These are phyloP conservation scores for Brachyptera putata DNA, from an alignment of 2,888 invertebrate genomes.

Conservation along the genomic window DNA sequence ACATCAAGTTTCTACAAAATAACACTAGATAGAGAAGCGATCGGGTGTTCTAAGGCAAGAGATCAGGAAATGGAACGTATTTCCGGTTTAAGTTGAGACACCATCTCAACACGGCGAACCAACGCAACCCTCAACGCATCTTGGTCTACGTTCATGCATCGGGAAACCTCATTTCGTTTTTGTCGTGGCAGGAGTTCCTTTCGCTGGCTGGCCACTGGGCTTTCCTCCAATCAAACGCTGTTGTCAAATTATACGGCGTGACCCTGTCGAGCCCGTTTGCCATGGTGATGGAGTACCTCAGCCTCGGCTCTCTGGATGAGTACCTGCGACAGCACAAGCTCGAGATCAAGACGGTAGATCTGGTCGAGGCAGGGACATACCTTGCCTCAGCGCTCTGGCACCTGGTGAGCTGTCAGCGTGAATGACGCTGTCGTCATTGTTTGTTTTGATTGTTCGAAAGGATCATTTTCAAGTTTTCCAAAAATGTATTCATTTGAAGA, in stretches of 20 bases:
- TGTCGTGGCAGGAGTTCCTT: slow-evolving; percentile 76
- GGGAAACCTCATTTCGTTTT: no score
- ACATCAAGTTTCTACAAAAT: no score
- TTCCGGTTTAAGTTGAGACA: no score
- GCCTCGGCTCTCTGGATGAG: slow-evolving; percentile 70
- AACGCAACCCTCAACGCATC: no score
- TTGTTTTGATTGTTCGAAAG: neutral
- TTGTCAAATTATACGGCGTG: slow-evolving; percentile 73
- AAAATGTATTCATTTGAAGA: no score
- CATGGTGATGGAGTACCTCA: slow-evolving; percentile 75
- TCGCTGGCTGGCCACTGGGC: slow-evolving; percentile 75
- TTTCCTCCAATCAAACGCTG: slow-evolving; percentile 67
- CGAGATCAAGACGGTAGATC: slow-evolving; percentile 52
- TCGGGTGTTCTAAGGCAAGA: no score
- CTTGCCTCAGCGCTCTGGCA: slow-evolving; percentile 84
- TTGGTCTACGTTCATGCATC: no score
- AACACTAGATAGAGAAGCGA: no score
- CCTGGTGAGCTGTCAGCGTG: slow-evolving; percentile 53
- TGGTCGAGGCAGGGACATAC: slow-evolving; percentile 77
- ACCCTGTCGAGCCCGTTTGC: slow-evolving; percentile 73
- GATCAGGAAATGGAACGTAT: no score
- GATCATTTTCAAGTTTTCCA: neutral
- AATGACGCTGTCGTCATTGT: neutral
- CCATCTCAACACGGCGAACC: no score
- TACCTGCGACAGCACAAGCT: slow-evolving; percentile 54